Evolutionary conservation across 2,888 invertebrate species (phyloP).

Genomic region (Drosophila borealis): DNA sequence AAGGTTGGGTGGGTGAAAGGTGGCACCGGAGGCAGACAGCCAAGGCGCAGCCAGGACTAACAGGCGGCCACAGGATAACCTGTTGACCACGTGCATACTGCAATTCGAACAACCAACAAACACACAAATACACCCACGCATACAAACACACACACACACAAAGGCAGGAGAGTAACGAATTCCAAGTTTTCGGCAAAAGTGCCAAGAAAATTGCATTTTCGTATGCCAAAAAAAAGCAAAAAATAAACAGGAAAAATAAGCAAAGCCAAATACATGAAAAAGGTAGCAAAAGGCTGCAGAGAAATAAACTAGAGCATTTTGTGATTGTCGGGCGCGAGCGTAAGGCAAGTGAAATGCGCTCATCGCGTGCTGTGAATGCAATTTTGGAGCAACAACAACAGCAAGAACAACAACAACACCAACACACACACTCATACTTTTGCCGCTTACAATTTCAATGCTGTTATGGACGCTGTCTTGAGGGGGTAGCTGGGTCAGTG

Average conservation of each 20-base stretch:
- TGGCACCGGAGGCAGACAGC: slow-evolving; percentile 1
- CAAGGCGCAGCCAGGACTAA: slow-evolving; percentile 46
- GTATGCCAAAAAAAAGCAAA: slow-evolving; percentile 29
- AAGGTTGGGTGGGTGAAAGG: slow-evolving; percentile 1
- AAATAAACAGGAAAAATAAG: slow-evolving; percentile 6
- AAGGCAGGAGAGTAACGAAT: slow-evolving; percentile 28
- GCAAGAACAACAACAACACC: slow-evolving; percentile 17
- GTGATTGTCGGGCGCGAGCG: slow-evolving; percentile 46
- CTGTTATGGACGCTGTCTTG: slow-evolving; percentile 12
- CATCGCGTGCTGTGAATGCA: slow-evolving; percentile 80
- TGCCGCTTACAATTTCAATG: slow-evolving; percentile 48
- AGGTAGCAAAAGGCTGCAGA: slow-evolving; percentile 74
- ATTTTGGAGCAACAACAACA: slow-evolving; percentile 53
- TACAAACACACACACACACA: slow-evolving; percentile 21
- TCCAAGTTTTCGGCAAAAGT: slow-evolving; percentile 76
- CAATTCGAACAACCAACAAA: slow-evolving; percentile 54
- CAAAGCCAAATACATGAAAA: slow-evolving; percentile 60
- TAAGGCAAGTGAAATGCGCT: slow-evolving; percentile 66
- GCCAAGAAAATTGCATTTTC: slow-evolving; percentile 80
- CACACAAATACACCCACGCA: slow-evolving; percentile 23
- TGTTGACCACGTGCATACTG: slow-evolving; percentile 80
- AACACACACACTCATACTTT: slow-evolving; percentile 7
- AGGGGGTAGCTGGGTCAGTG: neutral
- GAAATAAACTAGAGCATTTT: slow-evolving; percentile 75
- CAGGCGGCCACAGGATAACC: slow-evolving; percentile 71